Percentiles rank a stretch among this genome's conserved stretches.
Evolutionary conservation across 2,113 vertebrate species (phyloP).

Genomic region (Sceloporus undulatus): DNA sequence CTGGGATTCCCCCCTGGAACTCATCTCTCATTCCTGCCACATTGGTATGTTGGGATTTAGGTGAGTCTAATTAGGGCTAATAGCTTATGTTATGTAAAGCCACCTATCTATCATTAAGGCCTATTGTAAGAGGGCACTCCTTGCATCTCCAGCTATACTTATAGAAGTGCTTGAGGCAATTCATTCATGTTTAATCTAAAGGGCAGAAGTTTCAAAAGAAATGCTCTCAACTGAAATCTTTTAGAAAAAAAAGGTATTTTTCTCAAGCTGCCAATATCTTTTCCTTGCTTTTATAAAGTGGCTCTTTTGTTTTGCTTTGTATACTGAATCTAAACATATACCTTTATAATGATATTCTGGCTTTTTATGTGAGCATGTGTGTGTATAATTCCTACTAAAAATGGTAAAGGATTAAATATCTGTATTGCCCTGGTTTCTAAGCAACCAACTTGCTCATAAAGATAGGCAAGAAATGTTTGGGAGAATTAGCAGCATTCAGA

Average conservation of each 20-base stretch:
- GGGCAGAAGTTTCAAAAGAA: background rate
- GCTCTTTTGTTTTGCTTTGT: background rate
- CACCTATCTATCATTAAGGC: conserved; percentile 22
- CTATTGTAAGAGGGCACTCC: background rate
- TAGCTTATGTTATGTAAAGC: conserved; percentile 29
- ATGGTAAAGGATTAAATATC: conserved; percentile 7
- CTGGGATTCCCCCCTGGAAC: background rate
- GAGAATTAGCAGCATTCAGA: background rate
- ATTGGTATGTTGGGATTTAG: conserved; percentile 19
- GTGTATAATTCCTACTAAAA: background rate
- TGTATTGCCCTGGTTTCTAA: background rate
- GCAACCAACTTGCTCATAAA: background rate
- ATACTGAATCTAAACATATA: background rate
- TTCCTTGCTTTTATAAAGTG: background rate
- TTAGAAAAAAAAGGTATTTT: background rate
- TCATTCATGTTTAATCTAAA: conserved; percentile 17
- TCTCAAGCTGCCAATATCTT: background rate
- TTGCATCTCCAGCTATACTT: background rate
- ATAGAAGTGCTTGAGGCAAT: background rate
- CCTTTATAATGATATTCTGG: conserved; percentile 12
- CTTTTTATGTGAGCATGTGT: background rate
- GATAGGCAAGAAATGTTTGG: background rate
- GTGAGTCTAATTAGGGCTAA: conserved; percentile 23
- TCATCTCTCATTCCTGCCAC: background rate
- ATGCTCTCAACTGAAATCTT: conserved; percentile 9